Base-by-base conservation (phyloP, 2,888 invertebrate species). In the Leuctra nigra region DNA sequence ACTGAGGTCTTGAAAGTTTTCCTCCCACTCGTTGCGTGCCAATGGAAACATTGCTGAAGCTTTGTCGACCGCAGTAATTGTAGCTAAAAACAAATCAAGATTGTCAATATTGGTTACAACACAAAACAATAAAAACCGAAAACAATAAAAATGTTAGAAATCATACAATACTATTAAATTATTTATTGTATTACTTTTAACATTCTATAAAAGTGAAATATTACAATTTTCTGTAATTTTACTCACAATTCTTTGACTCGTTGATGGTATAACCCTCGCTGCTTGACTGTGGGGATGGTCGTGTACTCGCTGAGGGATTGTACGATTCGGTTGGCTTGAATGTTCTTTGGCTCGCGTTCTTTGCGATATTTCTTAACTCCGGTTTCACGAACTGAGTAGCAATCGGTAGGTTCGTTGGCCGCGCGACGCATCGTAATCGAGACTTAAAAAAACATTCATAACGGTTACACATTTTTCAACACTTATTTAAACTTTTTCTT, bases 1-100 rank as follows among this genome's bases (percentile, higher is more conserved):
- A 68, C 75, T 78, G 72, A 85, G 77, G 75, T 84, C 84, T 77
- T 82, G 81, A 76, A 83, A 85, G 75, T 81, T 79, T 73, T 85
- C 85, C 79, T 75, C 78, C 75, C 66, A 66, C 33, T 57, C 61
- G 55, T 59, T 61, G 59, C 60, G 47, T 46, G 56, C 59, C 53
- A 38, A 13, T 1, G 57, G 20, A 39, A 47, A 58, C 54, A 58
- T 58, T 4, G 54, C 46, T 20, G 54, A 48, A 11, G 54, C n/a
- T n/a, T n/a, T n/a, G n/a, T n/a, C n/a, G n/a, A n/a, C n/a, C n/a
- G n/a, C n/a, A n/a, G n/a, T n/a, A n/a, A n/a, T 29, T 29, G 29
- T 29, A 6, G 29, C 11, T 11, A 29, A 29, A 29, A 29, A 29
- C 11, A 29, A 29, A 29, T 6, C 29, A 29, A 29, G 7, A 11